These are phyloP conservation scores for Numida meleagris DNA, from an alignment of 2,113 vertebrate species.

Conservation along the genomic window DNA sequence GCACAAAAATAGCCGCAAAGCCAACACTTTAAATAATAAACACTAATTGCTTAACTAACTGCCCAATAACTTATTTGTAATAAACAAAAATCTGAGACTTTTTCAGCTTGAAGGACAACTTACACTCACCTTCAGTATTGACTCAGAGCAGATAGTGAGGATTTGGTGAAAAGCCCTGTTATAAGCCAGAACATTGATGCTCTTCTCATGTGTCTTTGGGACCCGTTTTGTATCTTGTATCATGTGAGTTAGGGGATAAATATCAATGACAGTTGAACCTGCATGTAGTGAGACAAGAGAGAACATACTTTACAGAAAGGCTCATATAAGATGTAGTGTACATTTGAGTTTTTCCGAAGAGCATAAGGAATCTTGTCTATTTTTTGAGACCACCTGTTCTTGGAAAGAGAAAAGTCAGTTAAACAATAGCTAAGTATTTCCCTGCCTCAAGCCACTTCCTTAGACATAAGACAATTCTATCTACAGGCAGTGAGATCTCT, in stretches of 20 bases:
- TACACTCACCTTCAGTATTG: conserved; percentile 75
- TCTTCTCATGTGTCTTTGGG: conserved; percentile 73
- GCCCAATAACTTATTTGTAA: neutral
- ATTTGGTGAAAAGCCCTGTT: conserved; percentile 73
- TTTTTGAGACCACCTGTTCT: neutral
- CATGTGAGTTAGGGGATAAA: conserved; percentile 74
- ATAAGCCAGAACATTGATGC: conserved; percentile 74
- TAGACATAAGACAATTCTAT: neutral
- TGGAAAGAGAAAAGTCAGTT: neutral
- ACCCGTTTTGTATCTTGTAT: conserved; percentile 70
- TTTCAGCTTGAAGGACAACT: neutral
- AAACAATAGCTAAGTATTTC: neutral
- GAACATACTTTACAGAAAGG: neutral
- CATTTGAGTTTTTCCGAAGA: neutral
- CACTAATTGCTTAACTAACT: neutral
- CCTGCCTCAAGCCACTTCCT: neutral
- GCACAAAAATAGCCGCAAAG: neutral
- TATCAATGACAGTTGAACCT: conserved; percentile 75
- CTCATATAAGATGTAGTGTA: neutral
- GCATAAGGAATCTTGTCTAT: neutral
- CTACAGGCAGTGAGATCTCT: neutral
- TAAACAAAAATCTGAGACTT: neutral
- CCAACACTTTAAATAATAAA: neutral
- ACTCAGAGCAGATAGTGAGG: conserved; percentile 78
- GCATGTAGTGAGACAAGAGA: neutral